phyloP scores from a whole-genome alignment of 2,888 invertebrate genomes.

The Perdita meconis region DNA sequence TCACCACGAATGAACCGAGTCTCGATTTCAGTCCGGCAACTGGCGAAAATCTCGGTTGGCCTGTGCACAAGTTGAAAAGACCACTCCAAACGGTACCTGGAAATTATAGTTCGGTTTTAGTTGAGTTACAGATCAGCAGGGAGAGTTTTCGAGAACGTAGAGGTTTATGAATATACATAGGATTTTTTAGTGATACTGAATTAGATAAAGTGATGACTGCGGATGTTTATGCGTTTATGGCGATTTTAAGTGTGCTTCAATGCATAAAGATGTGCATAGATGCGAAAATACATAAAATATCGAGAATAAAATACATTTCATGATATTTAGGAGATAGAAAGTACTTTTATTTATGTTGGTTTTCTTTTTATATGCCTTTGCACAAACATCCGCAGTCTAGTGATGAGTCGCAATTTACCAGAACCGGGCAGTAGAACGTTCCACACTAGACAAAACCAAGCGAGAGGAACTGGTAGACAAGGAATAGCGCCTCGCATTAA shows the following conservation, averaged over 20 bases:
- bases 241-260: too few species aligned
- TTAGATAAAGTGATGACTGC: too few species aligned
- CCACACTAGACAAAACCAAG: slow-evolving; percentile 94
- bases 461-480: slow-evolving; percentile 93
- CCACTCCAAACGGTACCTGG: slow-evolving; percentile 96
- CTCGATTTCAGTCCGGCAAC: slow-evolving; percentile 91
- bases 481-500: slow-evolving; percentile 97
- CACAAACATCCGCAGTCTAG: slow-evolving; percentile 1
- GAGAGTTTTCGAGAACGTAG: not conserved
- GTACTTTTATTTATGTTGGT: too few species aligned
- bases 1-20: slow-evolving; percentile 93
- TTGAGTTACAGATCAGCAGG: not conserved
- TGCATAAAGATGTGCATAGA: too few species aligned
- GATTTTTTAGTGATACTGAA: too few species aligned
- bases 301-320: too few species aligned
- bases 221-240: too few species aligned
- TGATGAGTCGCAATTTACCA: slow-evolving; percentile 85
- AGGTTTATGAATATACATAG: not conserved
- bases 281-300: too few species aligned
- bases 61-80: slow-evolving; percentile 93
- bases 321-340: too few species aligned
- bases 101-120: not conserved
- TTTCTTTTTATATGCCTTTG: too few species aligned
- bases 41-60: slow-evolving; percentile 94
- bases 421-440: slow-evolving; percentile 92